phyloP scores from a whole-genome alignment of 2,888 invertebrate species.

The Eristalis tenax region DNA sequence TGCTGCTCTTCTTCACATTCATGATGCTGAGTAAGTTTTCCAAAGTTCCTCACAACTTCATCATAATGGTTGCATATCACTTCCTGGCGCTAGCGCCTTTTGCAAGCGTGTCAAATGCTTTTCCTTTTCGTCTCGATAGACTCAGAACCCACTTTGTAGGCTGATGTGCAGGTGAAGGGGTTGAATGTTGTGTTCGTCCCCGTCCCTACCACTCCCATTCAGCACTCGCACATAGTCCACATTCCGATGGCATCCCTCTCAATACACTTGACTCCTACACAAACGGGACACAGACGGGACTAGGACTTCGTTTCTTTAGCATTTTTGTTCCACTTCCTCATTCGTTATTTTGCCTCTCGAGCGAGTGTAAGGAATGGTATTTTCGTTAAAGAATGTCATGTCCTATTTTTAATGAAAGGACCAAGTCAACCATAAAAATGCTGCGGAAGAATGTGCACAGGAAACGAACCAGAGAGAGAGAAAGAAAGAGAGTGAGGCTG shows the following conservation, averaged over 20 bases:
- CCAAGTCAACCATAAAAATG: constrained; percentile 63
- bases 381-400: constrained; percentile 64
- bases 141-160: background rate
- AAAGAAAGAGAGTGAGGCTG: background rate
- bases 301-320: constrained; percentile 7
- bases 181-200: background rate
- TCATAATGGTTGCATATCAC: constrained; percentile 47
- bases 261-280: constrained; percentile 39
- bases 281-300: constrained; percentile 45
- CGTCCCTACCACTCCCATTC: background rate
- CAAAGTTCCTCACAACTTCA: constrained; percentile 38
- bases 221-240: constrained; percentile 22
- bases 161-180: background rate
- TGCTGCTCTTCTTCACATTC: background rate
- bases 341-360: background rate
- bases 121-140: background rate
- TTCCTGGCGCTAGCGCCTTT: constrained; percentile 36
- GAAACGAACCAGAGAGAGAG: background rate
- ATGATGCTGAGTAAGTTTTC: constrained; percentile 17
- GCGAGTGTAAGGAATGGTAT: constrained; percentile 53
- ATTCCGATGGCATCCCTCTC: constrained; percentile 18
- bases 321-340: background rate
- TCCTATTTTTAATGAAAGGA: constrained; percentile 68
- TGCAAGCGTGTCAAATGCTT: constrained; percentile 51
- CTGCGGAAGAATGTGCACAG: constrained; percentile 49